A percentile compares a stretch with the other conserved stretches of the same genome.
phyloP scores from a whole-genome alignment of 1,140 invertebrate genomes.

The Cryptotermes secundus region DNA sequence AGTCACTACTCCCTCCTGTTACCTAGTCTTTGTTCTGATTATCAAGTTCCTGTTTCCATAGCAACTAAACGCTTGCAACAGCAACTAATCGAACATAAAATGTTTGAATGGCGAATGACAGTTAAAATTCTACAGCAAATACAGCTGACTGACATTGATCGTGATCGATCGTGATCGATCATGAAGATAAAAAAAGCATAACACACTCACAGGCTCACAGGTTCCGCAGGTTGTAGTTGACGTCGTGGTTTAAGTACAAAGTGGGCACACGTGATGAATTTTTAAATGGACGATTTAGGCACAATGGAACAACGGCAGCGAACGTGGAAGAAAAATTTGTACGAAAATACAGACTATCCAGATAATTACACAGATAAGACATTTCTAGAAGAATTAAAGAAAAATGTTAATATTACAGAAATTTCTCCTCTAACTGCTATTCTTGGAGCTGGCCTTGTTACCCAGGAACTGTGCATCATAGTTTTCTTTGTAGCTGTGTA shows the following conservation, averaged over 20 bases:
- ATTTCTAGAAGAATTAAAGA: slow-evolving; percentile 82
- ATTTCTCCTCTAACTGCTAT: slow-evolving; percentile 67
- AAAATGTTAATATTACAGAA: slow-evolving; percentile 76
- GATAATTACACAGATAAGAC: slow-evolving; percentile 89
- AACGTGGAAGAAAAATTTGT: slow-evolving; percentile 84
- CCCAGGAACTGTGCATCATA: slow-evolving; percentile 73
- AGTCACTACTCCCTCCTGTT: background rate
- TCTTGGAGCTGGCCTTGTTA: slow-evolving; percentile 69
- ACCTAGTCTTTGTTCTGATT: background rate
- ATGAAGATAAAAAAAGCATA: too few relatives aligned
- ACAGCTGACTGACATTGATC: too few relatives aligned
- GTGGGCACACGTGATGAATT: too few relatives aligned
- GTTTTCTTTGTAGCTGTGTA: slow-evolving; percentile 75
- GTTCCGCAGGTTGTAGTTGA: too few relatives aligned
- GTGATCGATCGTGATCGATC: too few relatives aligned
- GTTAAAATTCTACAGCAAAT: too few relatives aligned
- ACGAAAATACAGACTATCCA: slow-evolving; percentile 79
- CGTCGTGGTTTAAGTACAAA: too few relatives aligned
- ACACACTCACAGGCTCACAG: too few relatives aligned
- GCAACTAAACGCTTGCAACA: too few relatives aligned
- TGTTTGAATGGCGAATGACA: too few relatives aligned
- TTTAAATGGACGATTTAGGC: background rate
- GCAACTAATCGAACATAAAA: background rate
- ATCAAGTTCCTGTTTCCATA: background rate
- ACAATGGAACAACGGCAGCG: background rate